Evolutionary conservation across 2,113 vertebrate species (phyloP).

Genomic region (Rhizomys pruinosus): DNA sequence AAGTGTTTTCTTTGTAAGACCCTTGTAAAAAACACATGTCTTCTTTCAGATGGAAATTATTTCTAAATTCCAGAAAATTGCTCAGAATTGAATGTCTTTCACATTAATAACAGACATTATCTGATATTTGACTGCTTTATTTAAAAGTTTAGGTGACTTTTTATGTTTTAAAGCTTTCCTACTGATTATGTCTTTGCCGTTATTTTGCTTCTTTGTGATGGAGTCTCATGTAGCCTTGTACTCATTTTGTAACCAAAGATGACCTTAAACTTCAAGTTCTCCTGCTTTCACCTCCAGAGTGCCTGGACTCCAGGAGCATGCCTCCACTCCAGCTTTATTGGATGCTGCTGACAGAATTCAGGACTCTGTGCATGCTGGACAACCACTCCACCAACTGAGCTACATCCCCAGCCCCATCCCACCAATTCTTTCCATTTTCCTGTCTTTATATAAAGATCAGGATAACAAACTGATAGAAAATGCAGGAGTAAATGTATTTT

Average conservation of each 20-base stretch:
- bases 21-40: neutral
- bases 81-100: neutral
- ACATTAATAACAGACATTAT: slow-evolving; percentile 36
- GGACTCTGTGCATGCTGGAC: neutral
- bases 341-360: neutral
- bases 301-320: neutral
- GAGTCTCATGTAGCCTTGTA: neutral
- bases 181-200: neutral
- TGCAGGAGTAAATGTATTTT: neutral
- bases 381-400: neutral
- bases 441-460: neutral
- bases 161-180: slow-evolving; percentile 2
- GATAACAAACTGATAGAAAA: slow-evolving; percentile 5
- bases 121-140: slow-evolving; percentile 23
- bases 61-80: slow-evolving; percentile 54
- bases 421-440: slow-evolving; percentile 24
- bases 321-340: neutral
- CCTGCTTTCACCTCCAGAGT: neutral
- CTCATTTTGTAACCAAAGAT: neutral
- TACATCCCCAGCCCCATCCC: neutral
- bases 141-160: slow-evolving; percentile 14
- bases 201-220: neutral
- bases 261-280: neutral
- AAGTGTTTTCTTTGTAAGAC: slow-evolving; percentile 19
- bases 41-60: slow-evolving; percentile 57